phyloP scores from a whole-genome alignment of 1,140 invertebrate species.

The Ctenoplectra terminalis region DNA sequence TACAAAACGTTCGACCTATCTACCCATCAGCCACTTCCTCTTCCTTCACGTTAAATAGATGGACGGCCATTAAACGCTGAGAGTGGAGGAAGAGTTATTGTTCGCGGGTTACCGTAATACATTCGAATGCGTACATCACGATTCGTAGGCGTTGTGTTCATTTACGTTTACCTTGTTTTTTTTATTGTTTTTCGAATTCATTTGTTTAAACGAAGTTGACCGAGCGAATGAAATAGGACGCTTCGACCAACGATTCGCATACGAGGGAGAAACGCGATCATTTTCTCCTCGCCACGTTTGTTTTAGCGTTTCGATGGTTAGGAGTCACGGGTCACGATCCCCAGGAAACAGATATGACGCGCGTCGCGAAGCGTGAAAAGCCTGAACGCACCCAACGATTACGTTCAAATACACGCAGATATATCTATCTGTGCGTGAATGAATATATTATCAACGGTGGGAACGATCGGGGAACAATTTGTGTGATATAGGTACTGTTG shows the following conservation, averaged over 20 bases:
- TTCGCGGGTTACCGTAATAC: constrained; percentile 79
- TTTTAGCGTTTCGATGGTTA: constrained; percentile 62
- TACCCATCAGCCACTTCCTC: constrained; percentile 83
- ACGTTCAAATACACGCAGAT: constrained; percentile 41
- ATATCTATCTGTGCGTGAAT: neutral
- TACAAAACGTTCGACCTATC: constrained; percentile 82
- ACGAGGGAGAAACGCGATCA: constrained; percentile 19
- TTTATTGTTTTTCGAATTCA: too few species aligned
- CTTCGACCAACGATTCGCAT: neutral
- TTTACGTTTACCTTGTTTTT: neutral
- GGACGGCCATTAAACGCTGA: constrained; percentile 79
- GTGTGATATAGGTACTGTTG: too few species aligned
- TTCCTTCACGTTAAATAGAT: constrained; percentile 82
- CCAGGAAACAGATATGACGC: constrained; percentile 80
- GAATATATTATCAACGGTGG: neutral
- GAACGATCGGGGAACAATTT: neutral
- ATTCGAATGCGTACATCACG: constrained; percentile 64
- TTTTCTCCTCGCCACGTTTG: constrained; percentile 40
- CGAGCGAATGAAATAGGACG: neutral
- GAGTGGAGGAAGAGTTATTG: constrained; percentile 81
- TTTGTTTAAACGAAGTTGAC: too few species aligned
- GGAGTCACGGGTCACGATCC: constrained; percentile 65
- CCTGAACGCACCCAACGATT: constrained; percentile 74
- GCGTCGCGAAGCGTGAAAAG: constrained; percentile 79
- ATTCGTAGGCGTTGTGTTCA: neutral